These are phyloP conservation scores for Lepus oiostolus DNA, from an alignment of 2,797 vertebrate species.

Conservation along the genomic window DNA sequence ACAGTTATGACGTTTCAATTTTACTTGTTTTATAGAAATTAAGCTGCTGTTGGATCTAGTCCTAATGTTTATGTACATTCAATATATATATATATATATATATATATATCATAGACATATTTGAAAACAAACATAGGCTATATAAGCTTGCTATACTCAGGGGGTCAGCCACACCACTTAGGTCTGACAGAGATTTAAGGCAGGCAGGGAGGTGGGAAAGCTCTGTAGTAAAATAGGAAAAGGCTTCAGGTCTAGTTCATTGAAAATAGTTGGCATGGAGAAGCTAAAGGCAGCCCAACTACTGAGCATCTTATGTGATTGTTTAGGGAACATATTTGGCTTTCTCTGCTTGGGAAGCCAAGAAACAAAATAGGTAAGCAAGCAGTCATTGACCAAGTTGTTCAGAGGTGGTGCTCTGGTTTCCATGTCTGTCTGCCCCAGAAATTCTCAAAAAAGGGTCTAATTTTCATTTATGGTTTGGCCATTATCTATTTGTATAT, in stretches of 20 bases:
- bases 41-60: background rate
- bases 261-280: background rate
- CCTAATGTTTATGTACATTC: background rate
- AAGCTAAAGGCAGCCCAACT: background rate
- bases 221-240: background rate
- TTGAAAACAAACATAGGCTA: background rate
- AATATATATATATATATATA: background rate
- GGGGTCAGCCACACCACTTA: background rate
- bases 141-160: background rate
- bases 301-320: rapidly evolving
- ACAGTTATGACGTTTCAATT: background rate
- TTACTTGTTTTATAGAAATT: background rate
- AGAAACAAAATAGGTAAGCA: background rate
- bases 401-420: background rate
- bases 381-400: background rate
- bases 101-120: background rate
- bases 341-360: background rate
- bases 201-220: background rate
- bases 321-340: background rate
- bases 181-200: background rate
- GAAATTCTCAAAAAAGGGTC: background rate
- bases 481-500: background rate
- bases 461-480: background rate
- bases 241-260: background rate
- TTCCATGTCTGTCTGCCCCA: background rate